Conservation (phyloP, 2,113 vertebrate genomes). For the Erythrocebus patas region DNA sequence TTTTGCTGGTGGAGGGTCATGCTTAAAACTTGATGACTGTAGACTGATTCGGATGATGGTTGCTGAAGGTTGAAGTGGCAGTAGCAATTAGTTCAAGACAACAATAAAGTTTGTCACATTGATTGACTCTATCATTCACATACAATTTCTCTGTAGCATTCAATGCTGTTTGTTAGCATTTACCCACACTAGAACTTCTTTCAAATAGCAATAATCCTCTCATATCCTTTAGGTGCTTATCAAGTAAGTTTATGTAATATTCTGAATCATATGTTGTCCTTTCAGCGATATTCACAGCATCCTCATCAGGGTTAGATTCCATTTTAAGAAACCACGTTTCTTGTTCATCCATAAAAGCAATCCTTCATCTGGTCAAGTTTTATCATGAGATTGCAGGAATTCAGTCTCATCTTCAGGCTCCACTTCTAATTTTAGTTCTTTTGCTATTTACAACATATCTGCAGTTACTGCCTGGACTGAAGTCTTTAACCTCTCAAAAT, state of each 20-base stretch:
- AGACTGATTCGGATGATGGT: no score
- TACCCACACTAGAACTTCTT: background rate
- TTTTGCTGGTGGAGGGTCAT: background rate
- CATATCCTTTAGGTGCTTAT: background rate
- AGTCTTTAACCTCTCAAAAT: background rate
- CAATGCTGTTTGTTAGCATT: background rate
- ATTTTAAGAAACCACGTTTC: background rate
- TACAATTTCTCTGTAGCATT: background rate
- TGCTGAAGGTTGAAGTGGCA: background rate
- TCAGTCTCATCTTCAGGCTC: background rate
- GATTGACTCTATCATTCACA: background rate
- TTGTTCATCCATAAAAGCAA: background rate
- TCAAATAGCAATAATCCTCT: background rate
- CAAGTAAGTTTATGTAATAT: background rate
- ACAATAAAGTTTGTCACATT: background rate
- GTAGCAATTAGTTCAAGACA: background rate
- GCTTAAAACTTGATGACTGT: background rate
- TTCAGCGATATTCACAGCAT: background rate
- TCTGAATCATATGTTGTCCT: background rate
- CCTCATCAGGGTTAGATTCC: background rate
- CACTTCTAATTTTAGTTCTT: background rate
- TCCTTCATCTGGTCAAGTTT: background rate
- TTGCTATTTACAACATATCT: background rate
- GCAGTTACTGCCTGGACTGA: background rate
- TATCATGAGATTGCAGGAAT: background rate